Conservation (phyloP, 2,113 vertebrate genomes). For the Heterotis niloticus region DNA sequence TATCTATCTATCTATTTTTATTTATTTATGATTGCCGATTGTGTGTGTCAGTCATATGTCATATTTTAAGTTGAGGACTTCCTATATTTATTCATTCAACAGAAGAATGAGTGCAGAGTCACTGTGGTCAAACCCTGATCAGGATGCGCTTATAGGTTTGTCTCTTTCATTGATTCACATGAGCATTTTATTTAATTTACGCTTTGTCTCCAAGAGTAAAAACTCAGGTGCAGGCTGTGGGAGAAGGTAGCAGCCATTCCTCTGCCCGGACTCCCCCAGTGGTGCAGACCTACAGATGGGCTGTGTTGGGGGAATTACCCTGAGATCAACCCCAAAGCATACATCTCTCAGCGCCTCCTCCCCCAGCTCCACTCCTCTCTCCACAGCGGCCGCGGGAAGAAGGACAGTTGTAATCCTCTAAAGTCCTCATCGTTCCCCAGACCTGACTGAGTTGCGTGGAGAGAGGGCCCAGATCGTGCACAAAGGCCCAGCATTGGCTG, state of each 20-base stretch:
- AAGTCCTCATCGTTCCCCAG: slow-evolving; percentile 52
- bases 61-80: too few species aligned
- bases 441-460: slow-evolving; percentile 49
- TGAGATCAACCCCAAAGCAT: slow-evolving; percentile 1
- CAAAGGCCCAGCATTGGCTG: slow-evolving; percentile 43
- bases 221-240: slow-evolving; percentile 31
- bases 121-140: too few species aligned
- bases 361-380: slow-evolving; percentile 21
- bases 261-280: not conserved
- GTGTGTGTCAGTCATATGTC: too few species aligned
- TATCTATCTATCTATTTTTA: too few species aligned
- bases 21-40: too few species aligned
- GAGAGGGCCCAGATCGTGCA: slow-evolving; percentile 44
- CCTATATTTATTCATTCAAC: too few species aligned
- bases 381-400: slow-evolving; percentile 24
- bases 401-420: slow-evolving; percentile 55
- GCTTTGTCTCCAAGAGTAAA: not conserved
- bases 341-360: not conserved
- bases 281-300: not conserved
- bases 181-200: too few species aligned
- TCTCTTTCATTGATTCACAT: too few species aligned
- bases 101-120: too few species aligned
- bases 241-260: slow-evolving; percentile 34
- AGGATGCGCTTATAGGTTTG: too few species aligned
- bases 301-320: not conserved